Conservation (phyloP, 2,888 invertebrate genomes). For the Marronus borbonicus region DNA sequence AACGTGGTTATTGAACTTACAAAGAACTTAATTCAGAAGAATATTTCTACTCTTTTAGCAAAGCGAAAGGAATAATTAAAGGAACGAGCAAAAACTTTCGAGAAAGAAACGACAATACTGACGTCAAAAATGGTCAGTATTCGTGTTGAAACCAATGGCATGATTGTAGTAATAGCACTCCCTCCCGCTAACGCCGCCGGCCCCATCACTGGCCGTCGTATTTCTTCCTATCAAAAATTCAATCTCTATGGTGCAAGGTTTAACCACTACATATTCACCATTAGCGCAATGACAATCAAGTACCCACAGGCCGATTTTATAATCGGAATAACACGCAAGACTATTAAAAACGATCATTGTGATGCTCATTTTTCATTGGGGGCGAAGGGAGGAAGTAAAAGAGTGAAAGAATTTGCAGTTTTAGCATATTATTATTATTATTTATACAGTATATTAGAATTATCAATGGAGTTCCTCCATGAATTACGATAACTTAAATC, state of each 20-base stretch:
- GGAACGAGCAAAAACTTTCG: background rate
- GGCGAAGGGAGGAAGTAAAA: background rate
- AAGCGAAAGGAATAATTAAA: background rate
- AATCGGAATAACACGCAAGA: constrained; percentile 58
- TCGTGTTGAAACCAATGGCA: constrained; percentile 62
- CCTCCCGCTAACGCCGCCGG: background rate
- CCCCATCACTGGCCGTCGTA: background rate
- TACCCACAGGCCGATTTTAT: constrained; percentile 58
- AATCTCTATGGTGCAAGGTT: constrained; percentile 66
- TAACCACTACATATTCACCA: constrained; percentile 65
- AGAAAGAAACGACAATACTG: constrained; percentile 44
- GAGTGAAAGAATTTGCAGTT: constrained; percentile 47
- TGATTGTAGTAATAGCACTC: constrained; percentile 68
- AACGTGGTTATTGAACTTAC: no score
- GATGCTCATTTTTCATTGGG: constrained; percentile 50
- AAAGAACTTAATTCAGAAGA: no score
- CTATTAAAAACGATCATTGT: constrained; percentile 33
- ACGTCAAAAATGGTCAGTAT: constrained; percentile 52
- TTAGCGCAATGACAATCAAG: constrained; percentile 68
- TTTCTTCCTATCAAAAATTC: constrained; percentile 61
- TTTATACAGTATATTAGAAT: constrained; percentile 46
- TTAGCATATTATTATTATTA: background rate
- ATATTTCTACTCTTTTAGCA: background rate
- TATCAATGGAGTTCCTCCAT: no score
- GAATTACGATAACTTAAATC: no score